Percentiles rank a stretch among this genome's conserved stretches.
Conservation (phyloP, 2,797 vertebrate genomes). For the Sandelia bainsii region DNA sequence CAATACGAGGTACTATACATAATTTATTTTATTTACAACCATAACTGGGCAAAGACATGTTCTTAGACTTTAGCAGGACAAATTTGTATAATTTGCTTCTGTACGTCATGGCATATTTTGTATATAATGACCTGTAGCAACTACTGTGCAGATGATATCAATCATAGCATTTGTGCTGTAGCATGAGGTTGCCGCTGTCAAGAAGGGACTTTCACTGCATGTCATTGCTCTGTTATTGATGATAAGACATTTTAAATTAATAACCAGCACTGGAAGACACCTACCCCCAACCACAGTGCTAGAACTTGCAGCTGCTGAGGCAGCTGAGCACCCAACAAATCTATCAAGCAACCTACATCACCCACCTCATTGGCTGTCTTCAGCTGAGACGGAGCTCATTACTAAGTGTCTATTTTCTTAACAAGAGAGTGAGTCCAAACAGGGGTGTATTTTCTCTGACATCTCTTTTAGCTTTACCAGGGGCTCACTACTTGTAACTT, state of each 20-base stretch:
- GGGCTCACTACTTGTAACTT: slow-evolving; percentile 1
- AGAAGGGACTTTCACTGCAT: slow-evolving; percentile 63
- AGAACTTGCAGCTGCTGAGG: slow-evolving; percentile 59
- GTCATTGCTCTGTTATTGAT: slow-evolving; percentile 77
- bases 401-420: slow-evolving; percentile 55
- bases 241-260: slow-evolving; percentile 77
- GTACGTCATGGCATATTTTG: slow-evolving; percentile 45
- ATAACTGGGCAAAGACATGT: slow-evolving; percentile 23
- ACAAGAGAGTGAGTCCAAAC: slow-evolving; percentile 35
- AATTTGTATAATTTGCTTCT: slow-evolving; percentile 53
- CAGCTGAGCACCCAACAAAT: slow-evolving; percentile 57
- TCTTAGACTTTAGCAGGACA: slow-evolving; percentile 45
- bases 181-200: slow-evolving; percentile 69
- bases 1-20: neutral
- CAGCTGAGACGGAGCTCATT: slow-evolving; percentile 25
- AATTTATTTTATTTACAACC: slow-evolving; percentile 18
- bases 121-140: slow-evolving; percentile 75
- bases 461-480: slow-evolving; percentile 18
- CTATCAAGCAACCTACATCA: slow-evolving; percentile 37
- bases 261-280: slow-evolving; percentile 65
- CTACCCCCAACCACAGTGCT: slow-evolving; percentile 43
- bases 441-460: neutral
- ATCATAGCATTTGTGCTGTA: slow-evolving; percentile 72
- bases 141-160: slow-evolving; percentile 64
- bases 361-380: slow-evolving; percentile 35